A percentile compares a stretch with the other conserved stretches of the same genome.
Conservation (phyloP, 2,888 invertebrate genomes). For the Diaprepes abbreviatus region DNA sequence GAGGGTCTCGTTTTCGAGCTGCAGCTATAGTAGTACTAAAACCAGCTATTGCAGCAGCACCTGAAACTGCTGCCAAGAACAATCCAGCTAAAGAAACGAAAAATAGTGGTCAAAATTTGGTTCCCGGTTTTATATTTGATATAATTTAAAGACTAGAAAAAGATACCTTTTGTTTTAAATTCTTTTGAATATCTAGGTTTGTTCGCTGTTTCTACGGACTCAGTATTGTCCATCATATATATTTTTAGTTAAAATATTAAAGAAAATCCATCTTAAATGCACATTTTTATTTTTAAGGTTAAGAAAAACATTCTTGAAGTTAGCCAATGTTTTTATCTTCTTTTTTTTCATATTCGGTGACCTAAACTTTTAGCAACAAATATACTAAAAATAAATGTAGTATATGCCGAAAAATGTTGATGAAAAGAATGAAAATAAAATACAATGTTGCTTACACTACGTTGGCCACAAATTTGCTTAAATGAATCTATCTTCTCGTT, state of each 20-base stretch:
- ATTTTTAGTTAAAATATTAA: neutral
- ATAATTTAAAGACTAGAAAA: neutral
- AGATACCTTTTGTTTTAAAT: constrained; percentile 33
- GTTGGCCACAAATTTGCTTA: too few relatives aligned
- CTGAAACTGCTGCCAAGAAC: constrained; percentile 81
- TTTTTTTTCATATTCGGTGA: too few relatives aligned
- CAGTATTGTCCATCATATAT: constrained; percentile 12
- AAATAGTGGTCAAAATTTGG: neutral
- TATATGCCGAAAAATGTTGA: too few relatives aligned
- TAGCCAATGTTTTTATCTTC: too few relatives aligned
- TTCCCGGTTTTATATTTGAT: too few relatives aligned
- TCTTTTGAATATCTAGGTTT: constrained; percentile 28
- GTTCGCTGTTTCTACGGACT: neutral
- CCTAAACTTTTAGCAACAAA: too few relatives aligned
- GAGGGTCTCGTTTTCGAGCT: constrained; percentile 85
- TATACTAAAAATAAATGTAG: too few relatives aligned
- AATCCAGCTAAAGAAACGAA: constrained; percentile 74
- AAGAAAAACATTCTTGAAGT: neutral
- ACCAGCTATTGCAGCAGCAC: constrained; percentile 84
- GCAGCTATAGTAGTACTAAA: constrained; percentile 84
- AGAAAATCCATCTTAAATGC: neutral
- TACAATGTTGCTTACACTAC: too few relatives aligned
- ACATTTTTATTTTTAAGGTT: neutral
- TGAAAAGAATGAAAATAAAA: too few relatives aligned
- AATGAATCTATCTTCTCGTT: too few relatives aligned